These are phyloP conservation scores for Streblospio benedicti DNA, from an alignment of 1,140 invertebrate species.

Conservation along the genomic window DNA sequence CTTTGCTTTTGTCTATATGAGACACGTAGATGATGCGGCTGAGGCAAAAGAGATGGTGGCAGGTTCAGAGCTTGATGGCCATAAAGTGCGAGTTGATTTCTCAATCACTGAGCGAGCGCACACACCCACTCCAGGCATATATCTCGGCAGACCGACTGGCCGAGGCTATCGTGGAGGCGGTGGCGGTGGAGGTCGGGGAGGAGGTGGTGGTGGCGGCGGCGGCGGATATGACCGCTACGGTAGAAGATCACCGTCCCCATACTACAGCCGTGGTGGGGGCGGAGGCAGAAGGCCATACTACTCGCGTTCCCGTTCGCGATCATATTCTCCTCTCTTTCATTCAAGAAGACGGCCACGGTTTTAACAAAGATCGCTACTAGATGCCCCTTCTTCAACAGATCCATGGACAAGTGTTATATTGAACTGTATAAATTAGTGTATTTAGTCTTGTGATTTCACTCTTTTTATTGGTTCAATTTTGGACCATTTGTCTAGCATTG, in stretches of 20 bases:
- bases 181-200: no score
- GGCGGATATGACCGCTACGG: constrained; percentile 24
- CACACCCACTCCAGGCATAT: constrained; percentile 94
- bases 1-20: constrained; percentile 95
- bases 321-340: constrained; percentile 74
- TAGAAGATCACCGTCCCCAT: constrained; percentile 58
- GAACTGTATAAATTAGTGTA: no score
- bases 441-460: no score
- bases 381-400: no score
- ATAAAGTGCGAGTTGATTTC: constrained; percentile 88
- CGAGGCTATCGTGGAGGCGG: no score
- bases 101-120: constrained; percentile 95
- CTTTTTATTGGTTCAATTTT: no score
- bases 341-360: no score
- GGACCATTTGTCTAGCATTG: no score
- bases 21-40: constrained; percentile 77
- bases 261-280: constrained; percentile 42
- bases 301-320: constrained; percentile 61
- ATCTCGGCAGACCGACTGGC: constrained; percentile 88
- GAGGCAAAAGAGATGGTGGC: constrained; percentile 87
- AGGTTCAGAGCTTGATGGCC: constrained; percentile 87
- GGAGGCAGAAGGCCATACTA: constrained; percentile 56
- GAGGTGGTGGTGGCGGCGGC: constrained; percentile 28
- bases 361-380: no score
- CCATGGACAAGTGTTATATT: no score